These are phyloP conservation scores for Sphecodes monilicornis DNA, from an alignment of 2,888 invertebrate species.

Conservation along the genomic window DNA sequence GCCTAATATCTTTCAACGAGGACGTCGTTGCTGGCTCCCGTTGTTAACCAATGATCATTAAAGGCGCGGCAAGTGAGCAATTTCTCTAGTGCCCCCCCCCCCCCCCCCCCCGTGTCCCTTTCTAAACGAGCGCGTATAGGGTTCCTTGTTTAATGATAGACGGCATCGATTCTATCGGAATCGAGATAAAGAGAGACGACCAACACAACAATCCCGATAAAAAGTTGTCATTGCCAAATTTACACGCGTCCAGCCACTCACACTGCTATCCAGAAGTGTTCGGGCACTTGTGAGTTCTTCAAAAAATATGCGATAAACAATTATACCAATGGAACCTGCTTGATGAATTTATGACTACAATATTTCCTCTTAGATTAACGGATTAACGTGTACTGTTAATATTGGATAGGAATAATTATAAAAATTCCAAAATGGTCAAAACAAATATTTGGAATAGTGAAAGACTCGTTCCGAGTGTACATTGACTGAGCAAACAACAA, in stretches of 20 bases:
- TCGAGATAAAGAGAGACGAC: not conserved
- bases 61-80: not conserved
- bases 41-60: conserved; percentile 24
- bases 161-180: not conserved
- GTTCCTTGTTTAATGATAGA: not conserved
- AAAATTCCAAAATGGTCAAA: not conserved
- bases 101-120: no score
- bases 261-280: not conserved
- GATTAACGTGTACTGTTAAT: not conserved
- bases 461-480: no score
- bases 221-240: not conserved
- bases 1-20: conserved; percentile 19
- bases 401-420: not conserved
- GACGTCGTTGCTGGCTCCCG: conserved; percentile 12
- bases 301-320: not conserved
- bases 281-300: not conserved
- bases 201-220: not conserved
- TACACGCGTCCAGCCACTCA: not conserved
- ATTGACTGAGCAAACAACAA: no score
- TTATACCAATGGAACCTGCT: not conserved
- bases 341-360: not conserved
- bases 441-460: not conserved
- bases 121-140: not conserved
- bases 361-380: not conserved
- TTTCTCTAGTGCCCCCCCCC: not conserved